Base-by-base conservation (phyloP, 2,113 vertebrate genomes). In the Propithecus coquereli region DNA sequence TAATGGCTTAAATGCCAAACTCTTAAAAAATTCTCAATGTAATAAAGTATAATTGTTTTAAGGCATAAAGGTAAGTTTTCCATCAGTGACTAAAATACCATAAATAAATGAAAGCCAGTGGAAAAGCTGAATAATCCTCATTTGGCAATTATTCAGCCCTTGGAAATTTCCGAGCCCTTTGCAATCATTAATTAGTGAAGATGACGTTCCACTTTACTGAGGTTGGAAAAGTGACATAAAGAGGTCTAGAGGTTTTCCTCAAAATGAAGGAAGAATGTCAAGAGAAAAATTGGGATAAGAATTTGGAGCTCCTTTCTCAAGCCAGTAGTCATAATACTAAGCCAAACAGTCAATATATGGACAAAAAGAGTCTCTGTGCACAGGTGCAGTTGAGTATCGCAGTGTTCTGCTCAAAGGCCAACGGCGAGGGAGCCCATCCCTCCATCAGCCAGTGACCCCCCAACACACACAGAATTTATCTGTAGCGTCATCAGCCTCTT, bases 141-240 rank as follows among this genome's bases (percentile, higher is more conserved):
- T 30, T 92, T 77, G 50, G 94, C 94, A 94, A 92, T 94, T 70
- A 90, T 71, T 90, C 43, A 82, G 47, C 12, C 34, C 40, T 65
- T 88, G 88, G 91, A 98, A 96, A 97, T 96, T 92, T 94, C 96
- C 91, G 93, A 80, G 83, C 32, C 32, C 52, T 89, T 76, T 80
- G 66, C 77, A 86, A 91, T 93, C 85, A 83, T 92, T 95, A 94
- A 97, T 95, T 96, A 94, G 50, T 17, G 47, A 91, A 80, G 73
- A 95, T 54, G 91, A 77, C 34, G 7, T 90, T 54, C 70, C 25
- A 66, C 86, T 95, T 96, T 63, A 20, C 16, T 54, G 65, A 93
- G 59, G 43, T n/a, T 91, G 73, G 50, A 85, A 93, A 70, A 7
- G 6, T 73, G 91, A 94, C 79, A 90, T 47, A 91, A 82, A 94